Conservation (phyloP, 2,888 invertebrate species). For the Aleiodes leptofemur region DNA sequence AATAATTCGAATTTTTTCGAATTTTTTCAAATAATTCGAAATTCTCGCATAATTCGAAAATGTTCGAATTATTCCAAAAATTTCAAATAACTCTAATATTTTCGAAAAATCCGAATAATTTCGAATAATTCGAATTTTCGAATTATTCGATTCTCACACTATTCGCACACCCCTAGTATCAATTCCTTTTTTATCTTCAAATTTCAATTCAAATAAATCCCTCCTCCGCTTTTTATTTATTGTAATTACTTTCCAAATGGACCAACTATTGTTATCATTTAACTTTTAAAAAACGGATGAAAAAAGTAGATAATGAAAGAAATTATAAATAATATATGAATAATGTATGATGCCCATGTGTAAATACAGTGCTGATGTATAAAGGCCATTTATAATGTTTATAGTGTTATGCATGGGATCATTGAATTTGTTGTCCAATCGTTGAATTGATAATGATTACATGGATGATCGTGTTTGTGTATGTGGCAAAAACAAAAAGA, state of each 20-base stretch:
- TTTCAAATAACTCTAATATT: no score
- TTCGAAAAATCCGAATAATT: no score
- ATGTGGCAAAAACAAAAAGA: not conserved
- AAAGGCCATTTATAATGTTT: constrained; percentile 33
- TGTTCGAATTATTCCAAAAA: no score
- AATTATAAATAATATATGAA: constrained; percentile 16
- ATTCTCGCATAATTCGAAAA: no score
- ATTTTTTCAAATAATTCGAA: no score
- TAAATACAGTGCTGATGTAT: constrained; percentile 29
- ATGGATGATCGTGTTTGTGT: not conserved
- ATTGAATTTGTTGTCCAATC: constrained; percentile 8
- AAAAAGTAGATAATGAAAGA: not conserved
- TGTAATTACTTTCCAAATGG: not conserved
- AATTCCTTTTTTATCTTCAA: no score
- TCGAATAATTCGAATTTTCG: no score
- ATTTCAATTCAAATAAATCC: no score
- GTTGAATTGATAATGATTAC: not conserved
- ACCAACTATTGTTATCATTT: constrained; percentile 11
- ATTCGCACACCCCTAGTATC: no score
- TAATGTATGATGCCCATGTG: constrained; percentile 21
- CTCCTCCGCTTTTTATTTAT: not conserved
- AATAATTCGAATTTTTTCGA: no score
- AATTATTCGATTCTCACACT: no score
- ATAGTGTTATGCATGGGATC: constrained; percentile 28
- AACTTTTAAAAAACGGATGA: not conserved